Percentiles rank a stretch among this genome's conserved stretches.
These are phyloP conservation scores for Tetragnatha versicolor DNA, from an alignment of 1,140 invertebrate species.

Conservation along the genomic window DNA sequence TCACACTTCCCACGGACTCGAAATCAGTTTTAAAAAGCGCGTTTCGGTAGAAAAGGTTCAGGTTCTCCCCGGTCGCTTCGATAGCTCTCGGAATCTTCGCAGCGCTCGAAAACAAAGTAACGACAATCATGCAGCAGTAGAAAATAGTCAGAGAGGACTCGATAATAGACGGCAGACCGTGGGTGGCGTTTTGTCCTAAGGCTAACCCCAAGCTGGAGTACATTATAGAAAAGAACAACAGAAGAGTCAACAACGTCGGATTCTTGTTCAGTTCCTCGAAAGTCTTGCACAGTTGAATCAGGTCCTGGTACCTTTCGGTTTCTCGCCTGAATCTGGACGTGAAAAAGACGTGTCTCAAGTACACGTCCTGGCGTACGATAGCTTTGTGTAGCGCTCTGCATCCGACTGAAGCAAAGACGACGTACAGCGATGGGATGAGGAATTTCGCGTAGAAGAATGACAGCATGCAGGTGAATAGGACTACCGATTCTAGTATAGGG, in stretches of 20 bases:
- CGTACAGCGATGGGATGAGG: background rate
- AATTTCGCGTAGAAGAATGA: background rate
- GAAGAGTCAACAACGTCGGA: too few relatives aligned
- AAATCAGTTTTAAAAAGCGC: background rate
- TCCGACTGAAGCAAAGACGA: background rate
- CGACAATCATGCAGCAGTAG: background rate
- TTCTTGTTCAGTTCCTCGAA: too few relatives aligned
- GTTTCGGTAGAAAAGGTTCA: background rate
- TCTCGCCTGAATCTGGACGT: too few relatives aligned
- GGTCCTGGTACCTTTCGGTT: too few relatives aligned
- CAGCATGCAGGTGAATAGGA: background rate
- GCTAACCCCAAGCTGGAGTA: background rate
- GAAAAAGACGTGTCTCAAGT: background rate
- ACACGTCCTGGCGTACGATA: background rate
- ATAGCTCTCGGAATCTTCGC: background rate
- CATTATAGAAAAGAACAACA: too few relatives aligned
- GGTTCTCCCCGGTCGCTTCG: background rate
- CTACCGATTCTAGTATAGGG: too few relatives aligned
- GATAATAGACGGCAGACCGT: too few relatives aligned
- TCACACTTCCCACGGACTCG: too few relatives aligned
- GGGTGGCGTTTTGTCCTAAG: background rate
- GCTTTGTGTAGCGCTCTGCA: too few relatives aligned
- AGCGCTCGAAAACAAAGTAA: background rate
- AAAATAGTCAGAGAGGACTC: background rate
- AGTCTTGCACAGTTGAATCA: too few relatives aligned